phyloP scores from a whole-genome alignment of 2,797 vertebrate genomes.

The Dendrocincla tyrannina region DNA sequence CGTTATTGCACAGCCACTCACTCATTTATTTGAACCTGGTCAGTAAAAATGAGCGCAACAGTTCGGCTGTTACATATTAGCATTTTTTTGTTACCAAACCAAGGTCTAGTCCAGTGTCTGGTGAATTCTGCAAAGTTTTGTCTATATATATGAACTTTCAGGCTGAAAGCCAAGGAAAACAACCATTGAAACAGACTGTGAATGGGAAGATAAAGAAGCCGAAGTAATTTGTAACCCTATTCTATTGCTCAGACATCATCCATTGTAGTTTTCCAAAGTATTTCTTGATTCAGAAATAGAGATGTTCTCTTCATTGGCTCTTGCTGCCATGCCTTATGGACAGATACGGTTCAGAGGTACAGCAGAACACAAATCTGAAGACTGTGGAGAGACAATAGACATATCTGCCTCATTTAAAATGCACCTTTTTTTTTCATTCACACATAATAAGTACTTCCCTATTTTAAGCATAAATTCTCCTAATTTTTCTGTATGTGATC shows the following conservation, averaged over 20 bases:
- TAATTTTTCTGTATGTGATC: background rate
- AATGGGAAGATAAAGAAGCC: background rate
- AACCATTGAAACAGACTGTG: background rate
- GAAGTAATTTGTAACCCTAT: background rate
- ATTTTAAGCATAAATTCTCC: background rate
- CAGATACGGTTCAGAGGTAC: background rate
- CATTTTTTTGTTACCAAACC: background rate
- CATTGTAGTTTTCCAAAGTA: background rate
- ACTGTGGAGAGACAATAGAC: background rate
- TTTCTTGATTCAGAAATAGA: background rate
- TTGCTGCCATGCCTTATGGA: background rate
- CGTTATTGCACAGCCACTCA: background rate
- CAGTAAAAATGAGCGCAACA: background rate
- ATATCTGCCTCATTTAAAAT: background rate
- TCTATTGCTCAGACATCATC: background rate
- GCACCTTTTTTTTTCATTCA: background rate
- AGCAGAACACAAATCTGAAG: background rate
- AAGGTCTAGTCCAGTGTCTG: background rate
- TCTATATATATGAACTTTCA: background rate
- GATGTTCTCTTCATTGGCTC: background rate
- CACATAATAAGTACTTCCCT: background rate
- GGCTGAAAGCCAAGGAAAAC: background rate
- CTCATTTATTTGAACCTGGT: background rate
- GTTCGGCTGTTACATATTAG: background rate
- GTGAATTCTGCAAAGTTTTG: background rate